These are phyloP conservation scores for Chironomus striatipennis DNA, from an alignment of 1,140 invertebrate species.

Conservation along the genomic window DNA sequence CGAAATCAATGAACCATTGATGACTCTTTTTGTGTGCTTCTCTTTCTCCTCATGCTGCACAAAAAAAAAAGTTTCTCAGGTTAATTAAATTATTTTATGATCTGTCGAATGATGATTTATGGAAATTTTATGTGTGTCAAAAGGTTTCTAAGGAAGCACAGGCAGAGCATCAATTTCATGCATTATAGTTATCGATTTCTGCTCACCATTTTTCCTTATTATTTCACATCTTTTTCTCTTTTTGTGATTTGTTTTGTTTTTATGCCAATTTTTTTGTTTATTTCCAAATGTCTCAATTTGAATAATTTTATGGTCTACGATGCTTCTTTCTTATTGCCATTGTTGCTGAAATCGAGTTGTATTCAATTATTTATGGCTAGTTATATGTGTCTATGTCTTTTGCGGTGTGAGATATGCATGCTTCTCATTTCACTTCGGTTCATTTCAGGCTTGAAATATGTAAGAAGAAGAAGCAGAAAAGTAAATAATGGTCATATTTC, in stretches of 20 bases:
- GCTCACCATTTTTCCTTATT: background rate
- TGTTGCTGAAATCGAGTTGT: background rate
- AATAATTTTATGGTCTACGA: background rate
- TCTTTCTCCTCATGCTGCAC: background rate
- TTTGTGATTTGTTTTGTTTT: background rate
- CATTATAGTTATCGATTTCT: background rate
- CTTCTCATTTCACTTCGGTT: background rate
- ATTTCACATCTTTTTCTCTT: no score
- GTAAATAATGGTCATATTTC: background rate
- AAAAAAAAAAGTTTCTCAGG: background rate
- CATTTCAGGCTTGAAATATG: background rate
- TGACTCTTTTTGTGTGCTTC: background rate
- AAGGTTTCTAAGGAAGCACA: background rate
- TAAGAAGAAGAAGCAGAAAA: background rate
- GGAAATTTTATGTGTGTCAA: slow-evolving; percentile 11
- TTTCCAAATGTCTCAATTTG: slow-evolving; percentile 8
- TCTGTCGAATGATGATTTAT: background rate
- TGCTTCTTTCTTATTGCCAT: no score
- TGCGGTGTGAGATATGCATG: background rate
- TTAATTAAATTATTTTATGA: background rate
- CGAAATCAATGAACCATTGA: background rate
- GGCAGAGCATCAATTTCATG: background rate
- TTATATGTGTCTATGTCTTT: background rate
- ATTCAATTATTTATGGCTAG: slow-evolving; percentile 2
- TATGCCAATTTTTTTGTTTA: background rate